Evolutionary conservation across 53 echinoderm and acorn worm species (phyloP).

Genomic region (Holothuria scabra): DNA sequence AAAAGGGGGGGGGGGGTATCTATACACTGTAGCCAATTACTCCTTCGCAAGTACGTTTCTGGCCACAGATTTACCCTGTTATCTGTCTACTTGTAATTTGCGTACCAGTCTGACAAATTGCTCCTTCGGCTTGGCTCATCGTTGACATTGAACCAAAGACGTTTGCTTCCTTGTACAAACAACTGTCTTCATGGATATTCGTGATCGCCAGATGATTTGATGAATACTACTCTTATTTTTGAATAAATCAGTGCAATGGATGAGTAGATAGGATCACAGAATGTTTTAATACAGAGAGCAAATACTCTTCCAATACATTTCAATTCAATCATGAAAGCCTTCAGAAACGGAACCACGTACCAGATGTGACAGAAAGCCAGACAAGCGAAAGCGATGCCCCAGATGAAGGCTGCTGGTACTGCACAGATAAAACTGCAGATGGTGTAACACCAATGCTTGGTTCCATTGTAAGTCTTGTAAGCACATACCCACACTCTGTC

Average conservation of each 20-base stretch:
- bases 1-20: no score
- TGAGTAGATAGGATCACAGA: slow-evolving; percentile 90
- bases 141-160: no score
- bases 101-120: no score
- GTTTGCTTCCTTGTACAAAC: no score
- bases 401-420: slow-evolving; percentile 80
- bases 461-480: slow-evolving; percentile 76
- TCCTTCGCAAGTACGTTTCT: no score
- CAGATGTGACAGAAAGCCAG: slow-evolving; percentile 95
- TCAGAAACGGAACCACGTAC: slow-evolving; percentile 92
- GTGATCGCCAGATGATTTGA: slow-evolving; percentile 35
- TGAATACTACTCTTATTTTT: slow-evolving; percentile 66
- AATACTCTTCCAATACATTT: slow-evolving; percentile 75
- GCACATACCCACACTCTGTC: slow-evolving; percentile 77
- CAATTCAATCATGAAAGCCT: slow-evolving; percentile 78
- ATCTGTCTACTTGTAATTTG: no score
- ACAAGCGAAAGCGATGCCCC: slow-evolving; percentile 91
- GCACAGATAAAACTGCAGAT: slow-evolving; percentile 74
- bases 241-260: slow-evolving; percentile 79
- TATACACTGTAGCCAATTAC: no score
- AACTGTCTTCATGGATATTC: no score
- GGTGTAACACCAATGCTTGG: slow-evolving; percentile 87
- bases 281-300: slow-evolving; percentile 73
- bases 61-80: no score
- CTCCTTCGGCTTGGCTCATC: no score